Conservation (phyloP, 2,113 vertebrate genomes). For the Ptychochromis oligacanthus region DNA sequence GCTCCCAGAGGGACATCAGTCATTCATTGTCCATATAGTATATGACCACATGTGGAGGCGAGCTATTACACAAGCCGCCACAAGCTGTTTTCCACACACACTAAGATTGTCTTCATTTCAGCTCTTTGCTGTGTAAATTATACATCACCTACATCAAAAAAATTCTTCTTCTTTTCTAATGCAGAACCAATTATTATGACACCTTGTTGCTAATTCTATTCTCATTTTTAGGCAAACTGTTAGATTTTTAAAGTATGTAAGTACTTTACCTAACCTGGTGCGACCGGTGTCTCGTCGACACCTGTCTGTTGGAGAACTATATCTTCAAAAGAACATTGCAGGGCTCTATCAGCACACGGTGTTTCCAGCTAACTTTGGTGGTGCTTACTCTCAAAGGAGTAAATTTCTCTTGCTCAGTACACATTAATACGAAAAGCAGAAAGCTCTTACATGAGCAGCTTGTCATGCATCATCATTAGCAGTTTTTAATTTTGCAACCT, state of each 20-base stretch:
- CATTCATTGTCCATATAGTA: slow-evolving; percentile 22
- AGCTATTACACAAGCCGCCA: background rate
- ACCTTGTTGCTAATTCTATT: slow-evolving; percentile 12
- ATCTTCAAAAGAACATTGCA: background rate
- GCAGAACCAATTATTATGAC: background rate
- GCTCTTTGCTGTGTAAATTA: slow-evolving; percentile 11
- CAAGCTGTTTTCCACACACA: slow-evolving; percentile 17
- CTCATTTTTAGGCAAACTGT: slow-evolving; percentile 6
- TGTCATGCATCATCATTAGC: background rate
- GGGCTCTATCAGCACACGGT: background rate
- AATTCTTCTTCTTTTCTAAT: background rate
- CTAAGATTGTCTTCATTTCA: background rate
- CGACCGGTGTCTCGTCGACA: background rate
- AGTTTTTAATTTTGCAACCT: background rate
- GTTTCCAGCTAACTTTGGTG: slow-evolving; percentile 6
- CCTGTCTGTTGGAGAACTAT: background rate
- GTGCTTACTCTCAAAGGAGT: background rate
- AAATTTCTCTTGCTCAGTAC: background rate
- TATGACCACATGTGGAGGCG: slow-evolving; percentile 30
- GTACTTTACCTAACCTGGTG: background rate
- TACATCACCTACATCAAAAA: slow-evolving; percentile 1
- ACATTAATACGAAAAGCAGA: background rate
- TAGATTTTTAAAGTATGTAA: background rate
- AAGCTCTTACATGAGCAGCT: background rate
- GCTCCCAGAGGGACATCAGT: background rate